Evolutionary conservation across 2,797 vertebrate genomes (phyloP).

Genomic region (Chrysocyon brachyurus): DNA sequence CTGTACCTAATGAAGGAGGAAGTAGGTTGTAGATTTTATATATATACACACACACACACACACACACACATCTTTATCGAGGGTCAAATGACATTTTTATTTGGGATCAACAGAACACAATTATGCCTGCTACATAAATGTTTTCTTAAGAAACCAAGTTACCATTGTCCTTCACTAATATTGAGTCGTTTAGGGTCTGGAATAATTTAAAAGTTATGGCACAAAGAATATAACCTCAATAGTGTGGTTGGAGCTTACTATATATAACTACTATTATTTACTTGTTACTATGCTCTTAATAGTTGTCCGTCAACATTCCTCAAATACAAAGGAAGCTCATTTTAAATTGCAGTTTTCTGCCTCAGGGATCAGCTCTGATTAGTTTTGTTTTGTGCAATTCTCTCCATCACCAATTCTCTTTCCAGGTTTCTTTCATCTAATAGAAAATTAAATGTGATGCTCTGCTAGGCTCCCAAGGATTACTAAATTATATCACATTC

Average conservation of each 20-base stretch:
- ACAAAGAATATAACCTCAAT: not conserved
- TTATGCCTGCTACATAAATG: not conserved
- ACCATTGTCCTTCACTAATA: not conserved
- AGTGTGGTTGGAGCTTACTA: not conserved
- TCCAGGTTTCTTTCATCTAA: conserved; percentile 74
- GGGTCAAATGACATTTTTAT: not conserved
- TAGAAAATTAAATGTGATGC: conserved; percentile 72
- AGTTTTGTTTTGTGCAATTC: conserved; percentile 69
- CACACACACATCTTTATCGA: not conserved
- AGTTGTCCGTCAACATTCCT: not conserved
- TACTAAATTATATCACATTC: conserved; percentile 65
- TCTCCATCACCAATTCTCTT: conserved; percentile 72
- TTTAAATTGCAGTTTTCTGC: conserved; percentile 73
- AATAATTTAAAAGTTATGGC: not conserved
- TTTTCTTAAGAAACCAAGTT: not conserved
- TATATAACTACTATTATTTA: not conserved
- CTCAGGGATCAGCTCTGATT: conserved; percentile 70
- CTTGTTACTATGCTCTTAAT: not conserved
- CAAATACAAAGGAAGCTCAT: conserved; percentile 46
- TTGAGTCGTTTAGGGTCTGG: not conserved
- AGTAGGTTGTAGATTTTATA: no score
- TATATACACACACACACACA: no score
- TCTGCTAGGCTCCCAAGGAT: conserved; percentile 70
- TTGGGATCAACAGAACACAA: not conserved
- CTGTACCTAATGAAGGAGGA: not conserved